Percentiles rank a stretch among this genome's conserved stretches.
These are phyloP conservation scores for Phoeniculus purpureus DNA, from an alignment of 2,797 vertebrate species.

Conservation along the genomic window DNA sequence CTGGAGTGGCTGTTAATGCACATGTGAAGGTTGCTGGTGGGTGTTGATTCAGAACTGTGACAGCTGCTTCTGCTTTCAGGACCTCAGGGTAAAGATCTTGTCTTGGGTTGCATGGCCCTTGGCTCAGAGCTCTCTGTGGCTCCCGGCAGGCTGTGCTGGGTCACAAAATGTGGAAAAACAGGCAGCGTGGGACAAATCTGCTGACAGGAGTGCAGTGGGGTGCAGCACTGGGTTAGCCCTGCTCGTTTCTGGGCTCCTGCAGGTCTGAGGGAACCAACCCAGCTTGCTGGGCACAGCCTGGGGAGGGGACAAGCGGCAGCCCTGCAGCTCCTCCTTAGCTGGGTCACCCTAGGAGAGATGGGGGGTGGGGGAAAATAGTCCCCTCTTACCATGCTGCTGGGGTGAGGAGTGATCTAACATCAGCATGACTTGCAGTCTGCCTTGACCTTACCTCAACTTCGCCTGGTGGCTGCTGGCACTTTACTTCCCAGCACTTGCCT, in stretches of 20 bases:
- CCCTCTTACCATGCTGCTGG: not conserved
- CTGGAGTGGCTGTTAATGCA: rapidly evolving
- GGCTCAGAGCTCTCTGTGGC: not conserved
- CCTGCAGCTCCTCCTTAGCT: too few relatives aligned
- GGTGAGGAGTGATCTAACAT: not conserved
- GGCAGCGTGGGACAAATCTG: rapidly evolving
- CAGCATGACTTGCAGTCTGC: constrained; percentile 59
- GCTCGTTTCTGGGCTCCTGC: too few relatives aligned
- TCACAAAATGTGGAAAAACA: not conserved
- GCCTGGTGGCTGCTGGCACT: not conserved
- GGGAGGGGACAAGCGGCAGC: not conserved
- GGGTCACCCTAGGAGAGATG: too few relatives aligned
- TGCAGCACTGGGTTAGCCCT: rapidly evolving
- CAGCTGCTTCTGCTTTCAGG: rapidly evolving
- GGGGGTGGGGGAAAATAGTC: not conserved
- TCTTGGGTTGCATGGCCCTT: not conserved
- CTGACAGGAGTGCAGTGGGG: rapidly evolving
- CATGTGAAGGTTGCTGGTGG: not conserved
- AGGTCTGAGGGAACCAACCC: not conserved
- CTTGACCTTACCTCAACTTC: not conserved
- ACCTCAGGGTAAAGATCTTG: rapidly evolving
- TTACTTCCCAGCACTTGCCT: not conserved
- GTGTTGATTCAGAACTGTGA: not conserved
- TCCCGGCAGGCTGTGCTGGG: rapidly evolving
- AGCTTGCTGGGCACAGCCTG: not conserved